Evolutionary conservation across 2,888 invertebrate species (phyloP).

Genomic region (Lobophora halterata): DNA sequence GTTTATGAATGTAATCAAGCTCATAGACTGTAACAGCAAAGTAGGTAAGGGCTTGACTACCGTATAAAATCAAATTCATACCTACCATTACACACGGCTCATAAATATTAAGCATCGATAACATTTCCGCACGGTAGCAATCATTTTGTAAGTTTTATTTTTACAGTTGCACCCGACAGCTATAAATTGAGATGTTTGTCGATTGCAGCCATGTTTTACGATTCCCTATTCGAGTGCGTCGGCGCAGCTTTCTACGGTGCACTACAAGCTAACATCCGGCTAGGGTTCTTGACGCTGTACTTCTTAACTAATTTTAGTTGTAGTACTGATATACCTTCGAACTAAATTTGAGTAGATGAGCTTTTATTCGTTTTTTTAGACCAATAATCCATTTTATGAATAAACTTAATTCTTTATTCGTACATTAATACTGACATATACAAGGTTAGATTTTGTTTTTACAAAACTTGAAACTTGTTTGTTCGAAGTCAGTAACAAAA

Average conservation of each 20-base stretch:
- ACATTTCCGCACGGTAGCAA: constrained; percentile 51
- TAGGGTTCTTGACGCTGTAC: constrained; percentile 19
- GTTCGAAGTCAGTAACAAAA: constrained; percentile 1
- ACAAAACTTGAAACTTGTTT: background rate
- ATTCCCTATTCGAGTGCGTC: constrained; percentile 45
- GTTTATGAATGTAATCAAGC: constrained; percentile 6
- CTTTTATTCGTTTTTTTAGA: too few species aligned
- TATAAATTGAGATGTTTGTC: constrained; percentile 64
- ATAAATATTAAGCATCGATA: constrained; percentile 54
- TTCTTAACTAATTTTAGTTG: constrained; percentile 15
- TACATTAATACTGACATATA: too few species aligned
- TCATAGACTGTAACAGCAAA: constrained; percentile 7
- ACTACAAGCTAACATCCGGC: constrained; percentile 68
- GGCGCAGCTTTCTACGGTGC: constrained; percentile 66
- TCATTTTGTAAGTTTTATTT: constrained; percentile 57
- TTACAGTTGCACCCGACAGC: constrained; percentile 41
- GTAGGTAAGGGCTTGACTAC: constrained; percentile 26
- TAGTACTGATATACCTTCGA: too few species aligned
- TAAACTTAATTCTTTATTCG: too few species aligned
- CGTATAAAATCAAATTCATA: constrained; percentile 48
- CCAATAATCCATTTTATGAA: too few species aligned
- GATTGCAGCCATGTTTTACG: constrained; percentile 52
- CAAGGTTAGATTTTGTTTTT: too few species aligned
- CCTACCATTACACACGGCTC: constrained; percentile 42
- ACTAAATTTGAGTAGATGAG: too few species aligned